Evolutionary conservation across 2,113 vertebrate genomes (phyloP).

Genomic region (Tangachromis dhanisi): DNA sequence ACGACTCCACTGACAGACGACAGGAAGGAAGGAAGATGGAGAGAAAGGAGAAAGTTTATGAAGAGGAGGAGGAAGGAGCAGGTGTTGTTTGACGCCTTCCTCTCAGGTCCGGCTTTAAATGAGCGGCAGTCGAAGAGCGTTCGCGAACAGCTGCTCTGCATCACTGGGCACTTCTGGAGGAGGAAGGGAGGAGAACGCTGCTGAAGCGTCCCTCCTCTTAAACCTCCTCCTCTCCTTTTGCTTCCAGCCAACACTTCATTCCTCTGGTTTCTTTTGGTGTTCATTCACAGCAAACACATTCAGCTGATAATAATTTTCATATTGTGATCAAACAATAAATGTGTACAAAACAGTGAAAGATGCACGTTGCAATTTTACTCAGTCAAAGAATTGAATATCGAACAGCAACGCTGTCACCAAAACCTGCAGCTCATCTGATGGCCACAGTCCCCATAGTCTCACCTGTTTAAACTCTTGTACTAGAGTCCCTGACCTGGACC

Average conservation of each 20-base stretch:
- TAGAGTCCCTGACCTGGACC: neutral
- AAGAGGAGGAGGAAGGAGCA: slow-evolving; percentile 4
- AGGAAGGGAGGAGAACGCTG: neutral
- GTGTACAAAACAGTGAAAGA: neutral
- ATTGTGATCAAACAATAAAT: neutral
- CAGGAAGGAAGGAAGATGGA: neutral
- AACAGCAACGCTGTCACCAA: neutral
- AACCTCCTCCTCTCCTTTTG: neutral
- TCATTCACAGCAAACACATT: neutral
- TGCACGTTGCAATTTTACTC: neutral
- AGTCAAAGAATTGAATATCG: neutral
- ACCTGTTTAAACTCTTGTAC: neutral
- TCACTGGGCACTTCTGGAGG: neutral
- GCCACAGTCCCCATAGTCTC: neutral
- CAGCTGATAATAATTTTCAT: neutral
- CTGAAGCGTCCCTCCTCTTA: neutral
- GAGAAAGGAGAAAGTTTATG: neutral
- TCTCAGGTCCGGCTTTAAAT: slow-evolving; percentile 44
- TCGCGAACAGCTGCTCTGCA: neutral
- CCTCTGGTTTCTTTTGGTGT: neutral
- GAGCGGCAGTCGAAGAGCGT: neutral
- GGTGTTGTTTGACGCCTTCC: slow-evolving; percentile 35
- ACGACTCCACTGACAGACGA: neutral
- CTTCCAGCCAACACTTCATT: neutral
- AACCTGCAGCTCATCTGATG: neutral